phyloP scores from a whole-genome alignment of 2,113 vertebrate genomes.

The Raja brachyura region DNA sequence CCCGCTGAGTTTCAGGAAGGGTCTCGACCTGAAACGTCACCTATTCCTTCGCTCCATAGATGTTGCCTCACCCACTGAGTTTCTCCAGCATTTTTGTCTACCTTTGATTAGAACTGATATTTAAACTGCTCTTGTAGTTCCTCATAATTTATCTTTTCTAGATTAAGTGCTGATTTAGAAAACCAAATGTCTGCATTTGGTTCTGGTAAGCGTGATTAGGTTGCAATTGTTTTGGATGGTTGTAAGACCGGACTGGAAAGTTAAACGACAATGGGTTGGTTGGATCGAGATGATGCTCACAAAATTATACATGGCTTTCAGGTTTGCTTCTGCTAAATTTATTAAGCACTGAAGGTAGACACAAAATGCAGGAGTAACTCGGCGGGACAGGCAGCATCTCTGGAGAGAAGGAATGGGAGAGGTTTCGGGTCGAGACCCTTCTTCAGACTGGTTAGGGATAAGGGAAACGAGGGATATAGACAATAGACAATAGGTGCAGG shows the following conservation, averaged over 20 bases:
- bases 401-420: too few relatives aligned
- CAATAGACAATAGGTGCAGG: too few relatives aligned
- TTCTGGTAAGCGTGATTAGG: constrained; percentile 35
- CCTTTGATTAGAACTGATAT: background rate
- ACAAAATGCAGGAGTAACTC: too few relatives aligned
- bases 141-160: constrained; percentile 39
- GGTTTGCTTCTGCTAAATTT: background rate
- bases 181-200: constrained; percentile 21
- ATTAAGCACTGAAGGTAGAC: background rate
- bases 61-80: too few relatives aligned
- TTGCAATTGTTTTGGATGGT: constrained; percentile 36
- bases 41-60: too few relatives aligned
- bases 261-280: constrained; percentile 22
- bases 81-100: too few relatives aligned
- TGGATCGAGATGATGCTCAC: background rate
- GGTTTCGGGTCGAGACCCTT: too few relatives aligned
- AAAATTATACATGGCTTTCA: constrained; percentile 22
- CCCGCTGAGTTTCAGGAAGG: too few relatives aligned
- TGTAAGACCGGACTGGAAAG: constrained; percentile 13
- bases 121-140: constrained; percentile 37
- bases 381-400: too few relatives aligned
- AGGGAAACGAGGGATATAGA: too few relatives aligned
- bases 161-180: constrained; percentile 39
- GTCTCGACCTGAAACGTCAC: too few relatives aligned
- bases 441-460: too few relatives aligned